Evolutionary conservation across 2,888 invertebrate genomes (phyloP).

Genomic region (Bellardia bayeri): DNA sequence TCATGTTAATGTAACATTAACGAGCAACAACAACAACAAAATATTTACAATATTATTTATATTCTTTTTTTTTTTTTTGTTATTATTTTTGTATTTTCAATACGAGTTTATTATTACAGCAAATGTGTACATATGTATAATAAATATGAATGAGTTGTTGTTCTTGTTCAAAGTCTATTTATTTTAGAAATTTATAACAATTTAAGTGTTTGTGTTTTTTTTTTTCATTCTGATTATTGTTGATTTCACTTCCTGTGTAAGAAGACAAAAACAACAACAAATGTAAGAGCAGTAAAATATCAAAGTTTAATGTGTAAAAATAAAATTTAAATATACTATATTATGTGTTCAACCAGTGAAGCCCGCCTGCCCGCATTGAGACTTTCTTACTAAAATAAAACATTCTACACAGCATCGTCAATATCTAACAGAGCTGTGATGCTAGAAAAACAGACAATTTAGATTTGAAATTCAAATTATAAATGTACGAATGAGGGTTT

Average conservation of each 20-base stretch:
- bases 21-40: neutral
- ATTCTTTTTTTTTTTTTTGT: neutral
- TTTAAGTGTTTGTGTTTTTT: constrained; percentile 16
- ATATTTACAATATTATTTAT: constrained; percentile 2
- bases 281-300: constrained; percentile 6
- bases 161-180: constrained; percentile 56
- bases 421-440: neutral
- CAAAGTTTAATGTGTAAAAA: neutral
- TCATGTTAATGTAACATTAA: constrained; percentile 55
- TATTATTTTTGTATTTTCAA: neutral
- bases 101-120: constrained; percentile 10
- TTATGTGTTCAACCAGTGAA: constrained; percentile 35
- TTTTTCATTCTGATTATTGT: constrained; percentile 53
- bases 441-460: constrained; percentile 34
- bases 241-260: constrained; percentile 69
- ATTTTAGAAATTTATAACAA: constrained; percentile 63
- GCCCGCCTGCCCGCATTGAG: constrained; percentile 32
- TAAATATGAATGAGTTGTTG: neutral
- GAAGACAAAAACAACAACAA: constrained; percentile 26
- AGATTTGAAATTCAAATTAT: constrained; percentile 50
- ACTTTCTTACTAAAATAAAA: neutral
- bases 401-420: neutral
- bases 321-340: constrained; percentile 22
- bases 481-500: neutral
- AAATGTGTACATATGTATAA: neutral